These are phyloP conservation scores for Megaceryle maxima DNA, from an alignment of 2,113 vertebrate species.

Conservation along the genomic window DNA sequence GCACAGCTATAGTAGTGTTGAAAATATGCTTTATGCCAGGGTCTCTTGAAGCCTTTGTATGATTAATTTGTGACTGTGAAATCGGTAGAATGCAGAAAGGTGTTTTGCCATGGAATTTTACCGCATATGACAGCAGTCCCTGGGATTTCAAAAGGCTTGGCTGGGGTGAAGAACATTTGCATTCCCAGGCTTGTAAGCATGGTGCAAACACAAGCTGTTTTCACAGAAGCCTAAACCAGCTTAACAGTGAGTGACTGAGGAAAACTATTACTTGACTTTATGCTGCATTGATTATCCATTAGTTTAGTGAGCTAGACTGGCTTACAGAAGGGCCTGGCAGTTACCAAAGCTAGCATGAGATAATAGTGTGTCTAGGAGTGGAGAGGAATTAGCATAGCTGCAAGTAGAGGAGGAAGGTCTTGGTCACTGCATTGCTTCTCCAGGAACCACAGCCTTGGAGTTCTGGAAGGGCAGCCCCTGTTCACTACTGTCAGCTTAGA, in stretches of 20 bases:
- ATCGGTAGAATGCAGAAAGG: not conserved
- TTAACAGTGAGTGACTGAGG: not conserved
- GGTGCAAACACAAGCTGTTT: not conserved
- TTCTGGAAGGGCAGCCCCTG: not conserved
- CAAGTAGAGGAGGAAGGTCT: not conserved
- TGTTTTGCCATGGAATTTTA: not conserved
- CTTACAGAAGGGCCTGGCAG: not conserved
- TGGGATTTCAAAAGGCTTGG: conserved; percentile 6
- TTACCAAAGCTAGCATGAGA: not conserved
- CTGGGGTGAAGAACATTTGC: not conserved
- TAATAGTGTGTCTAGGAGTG: not conserved
- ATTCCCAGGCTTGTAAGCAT: not conserved
- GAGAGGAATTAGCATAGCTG: not conserved
- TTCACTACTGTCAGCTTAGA: not conserved
- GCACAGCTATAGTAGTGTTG: not conserved
- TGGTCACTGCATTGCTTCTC: not conserved
- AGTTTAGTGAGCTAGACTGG: not conserved
- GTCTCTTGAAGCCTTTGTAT: not conserved
- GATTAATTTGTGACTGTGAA: not conserved
- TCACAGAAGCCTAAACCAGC: not conserved
- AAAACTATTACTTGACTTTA: not conserved
- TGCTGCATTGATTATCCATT: not conserved
- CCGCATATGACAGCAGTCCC: rapidly evolving
- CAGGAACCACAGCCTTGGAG: not conserved
- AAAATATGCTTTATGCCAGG: not conserved